Evolutionary conservation across 2,797 vertebrate genomes (phyloP), one percentile per base, ranked within the genome.

Genomic region (Cirrhinus molitorella): DNA sequence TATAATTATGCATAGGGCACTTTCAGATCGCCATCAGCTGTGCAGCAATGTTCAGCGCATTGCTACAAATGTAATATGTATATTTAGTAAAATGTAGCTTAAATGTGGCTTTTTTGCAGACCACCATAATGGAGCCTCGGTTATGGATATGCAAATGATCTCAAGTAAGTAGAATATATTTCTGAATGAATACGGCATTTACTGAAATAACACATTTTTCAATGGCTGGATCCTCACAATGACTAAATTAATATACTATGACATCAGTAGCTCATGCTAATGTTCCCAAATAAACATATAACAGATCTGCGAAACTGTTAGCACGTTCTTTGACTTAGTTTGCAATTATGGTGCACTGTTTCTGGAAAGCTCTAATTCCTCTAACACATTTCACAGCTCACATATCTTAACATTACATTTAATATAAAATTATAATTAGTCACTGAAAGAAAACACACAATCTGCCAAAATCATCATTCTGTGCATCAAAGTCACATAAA

Each of bases 391-490:
- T 45, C 67, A 67, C 34, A 13, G 37, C 40, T 67, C 21, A n/a
- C 19, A 40, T 14, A 67, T 67, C 43, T 14, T 68, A 23, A 23
- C 13, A 23, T n/a, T 67, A 6, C n/a, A 23, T 68, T 45, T 8
- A 45, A 16, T 43, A 12, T 43, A 43, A n/a, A 66, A 37, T n/a
- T 11, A 21, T 40, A 40, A 66, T 40, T 66, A 40, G 34, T 40
- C 65, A 66, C 19, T n/a, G 65, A 40, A 66, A 40, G 34, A 13
- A 67, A 67, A 67, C 16, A 65, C 65, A n/a, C 19, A 67, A 40
- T 40, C 19, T n/a, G 12, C 65, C 19, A 14, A 67, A 43, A 67
- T 67, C 65, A 5, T 43, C 4, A 12, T 40, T 3, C 51, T n/a
- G 51, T 8, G 21, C 12, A 12, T 37, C 2, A 37, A 40, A 66